Evolutionary conservation across 1,140 invertebrate species (phyloP).

Genomic region (Drosophila obscura): DNA sequence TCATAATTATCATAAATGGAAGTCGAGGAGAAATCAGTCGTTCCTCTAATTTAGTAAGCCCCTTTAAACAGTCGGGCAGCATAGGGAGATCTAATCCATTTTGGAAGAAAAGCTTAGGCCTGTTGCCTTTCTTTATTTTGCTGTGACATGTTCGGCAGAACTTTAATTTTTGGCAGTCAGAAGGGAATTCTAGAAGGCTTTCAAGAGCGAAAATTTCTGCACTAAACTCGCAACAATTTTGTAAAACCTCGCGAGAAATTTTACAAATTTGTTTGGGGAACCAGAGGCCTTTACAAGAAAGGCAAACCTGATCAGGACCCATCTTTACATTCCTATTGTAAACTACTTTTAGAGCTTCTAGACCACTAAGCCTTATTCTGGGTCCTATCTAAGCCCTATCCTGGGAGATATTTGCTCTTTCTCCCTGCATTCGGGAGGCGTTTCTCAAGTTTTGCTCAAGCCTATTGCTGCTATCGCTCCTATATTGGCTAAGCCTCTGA

Average conservation of each 20-base stretch:
- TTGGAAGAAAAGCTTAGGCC: not conserved
- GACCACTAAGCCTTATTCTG: not conserved
- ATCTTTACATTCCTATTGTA: not conserved
- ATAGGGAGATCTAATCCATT: not conserved
- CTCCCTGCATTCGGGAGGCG: not conserved
- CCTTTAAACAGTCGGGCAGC: not conserved
- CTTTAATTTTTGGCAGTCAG: not conserved
- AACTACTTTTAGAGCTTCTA: not conserved
- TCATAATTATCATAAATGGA: not conserved
- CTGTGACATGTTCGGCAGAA: not conserved
- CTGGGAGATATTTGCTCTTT: not conserved
- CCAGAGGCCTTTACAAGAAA: too few relatives aligned
- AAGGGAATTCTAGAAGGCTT: too few relatives aligned
- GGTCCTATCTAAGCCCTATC: not conserved
- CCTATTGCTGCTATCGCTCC: not conserved
- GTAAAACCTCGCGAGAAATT: too few relatives aligned
- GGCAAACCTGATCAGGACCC: slow-evolving; percentile 1
- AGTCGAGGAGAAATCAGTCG: slow-evolving; percentile 2
- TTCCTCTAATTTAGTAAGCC: not conserved
- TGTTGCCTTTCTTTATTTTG: not conserved
- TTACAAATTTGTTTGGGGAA: too few relatives aligned
- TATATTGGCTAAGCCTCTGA: not conserved
- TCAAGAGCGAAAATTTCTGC: too few relatives aligned
- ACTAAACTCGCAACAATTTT: too few relatives aligned
- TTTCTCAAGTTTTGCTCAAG: not conserved